Evolutionary conservation across 2,113 vertebrate species (phyloP).

Genomic region (Colinus virginianus): DNA sequence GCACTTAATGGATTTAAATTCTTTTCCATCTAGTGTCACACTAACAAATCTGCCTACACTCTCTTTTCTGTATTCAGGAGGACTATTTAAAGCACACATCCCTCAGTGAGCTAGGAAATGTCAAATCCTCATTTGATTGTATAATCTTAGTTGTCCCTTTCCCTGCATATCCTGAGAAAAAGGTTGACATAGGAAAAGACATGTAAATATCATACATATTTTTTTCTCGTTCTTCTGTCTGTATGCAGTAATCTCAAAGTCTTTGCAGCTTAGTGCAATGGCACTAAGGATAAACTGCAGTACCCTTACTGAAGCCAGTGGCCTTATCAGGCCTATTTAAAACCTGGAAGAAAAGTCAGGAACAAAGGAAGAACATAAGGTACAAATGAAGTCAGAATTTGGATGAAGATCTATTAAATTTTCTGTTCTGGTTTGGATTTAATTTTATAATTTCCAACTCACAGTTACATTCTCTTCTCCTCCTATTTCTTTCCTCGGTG

Average conservation of each 20-base stretch:
- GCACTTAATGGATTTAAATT: not conserved
- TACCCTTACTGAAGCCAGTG: not conserved
- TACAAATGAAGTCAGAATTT: not conserved
- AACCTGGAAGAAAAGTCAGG: not conserved
- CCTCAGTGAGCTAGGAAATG: not conserved
- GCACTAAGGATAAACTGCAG: not conserved
- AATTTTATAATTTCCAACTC: not conserved
- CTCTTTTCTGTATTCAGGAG: not conserved
- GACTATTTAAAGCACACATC: not conserved
- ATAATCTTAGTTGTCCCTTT: not conserved
- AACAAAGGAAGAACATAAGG: not conserved
- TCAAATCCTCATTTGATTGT: not conserved
- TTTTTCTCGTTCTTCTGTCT: not conserved
- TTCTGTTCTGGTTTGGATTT: not conserved
- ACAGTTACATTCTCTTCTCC: not conserved
- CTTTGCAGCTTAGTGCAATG: not conserved
- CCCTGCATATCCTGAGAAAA: rapidly evolving
- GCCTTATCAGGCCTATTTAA: not conserved
- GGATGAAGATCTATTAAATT: not conserved
- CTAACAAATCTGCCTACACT: not conserved
- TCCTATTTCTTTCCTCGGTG: not conserved
- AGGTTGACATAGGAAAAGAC: not conserved
- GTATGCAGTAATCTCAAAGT: not conserved
- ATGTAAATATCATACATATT: not conserved
- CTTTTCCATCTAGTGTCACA: not conserved